Evolutionary conservation across 1,140 invertebrate genomes (phyloP), one percentile per base, ranked within the genome.

Genomic region (Camponotus vicinus): DNA sequence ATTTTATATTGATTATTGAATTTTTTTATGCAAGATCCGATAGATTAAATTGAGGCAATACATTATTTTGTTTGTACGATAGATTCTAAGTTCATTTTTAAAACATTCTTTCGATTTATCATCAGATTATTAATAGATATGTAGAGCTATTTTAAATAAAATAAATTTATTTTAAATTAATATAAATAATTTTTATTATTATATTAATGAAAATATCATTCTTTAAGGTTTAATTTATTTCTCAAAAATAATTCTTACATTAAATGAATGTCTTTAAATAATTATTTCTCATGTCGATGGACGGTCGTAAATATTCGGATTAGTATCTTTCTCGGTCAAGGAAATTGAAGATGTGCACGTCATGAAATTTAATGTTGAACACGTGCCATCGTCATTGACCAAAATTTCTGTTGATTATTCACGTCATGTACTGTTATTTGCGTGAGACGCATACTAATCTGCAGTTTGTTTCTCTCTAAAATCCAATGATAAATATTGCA

Each of bases 321-420:
- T n/a, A 34, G 32, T 64, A 66, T 52, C 18, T 37, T 52, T 37
- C 32, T 37, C 32, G 45, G 13, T 77, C 40, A 49, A 27, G 52
- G 37, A 67, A 55, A 7, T 13, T 15, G 45, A 42, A 27, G 13
- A 55, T 80, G 3, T 40, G 63, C 59, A 52, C 11, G 32, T 80
- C 64, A 79, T 34, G 77, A 2, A 52, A 27, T 64, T 11, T 52
- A 40, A 66, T 80, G 63, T 67, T 15, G 34, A 45, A 69, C 49
- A 57, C 45, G 61, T 37, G 45, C 45, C 34, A 49, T 18, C 45
- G 4, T 71, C 42, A 66, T 73, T 57, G 71, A 15, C 63, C 45
- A 67, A 79, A 79, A 79, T 67, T 55, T 67, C 7, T 32, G 42
- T 27, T 21, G n/a, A 40, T 32, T 1, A 40, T 67, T 40, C 45